phyloP scores from a whole-genome alignment of 2,888 invertebrate genomes.

The Cistogaster globosa region DNA sequence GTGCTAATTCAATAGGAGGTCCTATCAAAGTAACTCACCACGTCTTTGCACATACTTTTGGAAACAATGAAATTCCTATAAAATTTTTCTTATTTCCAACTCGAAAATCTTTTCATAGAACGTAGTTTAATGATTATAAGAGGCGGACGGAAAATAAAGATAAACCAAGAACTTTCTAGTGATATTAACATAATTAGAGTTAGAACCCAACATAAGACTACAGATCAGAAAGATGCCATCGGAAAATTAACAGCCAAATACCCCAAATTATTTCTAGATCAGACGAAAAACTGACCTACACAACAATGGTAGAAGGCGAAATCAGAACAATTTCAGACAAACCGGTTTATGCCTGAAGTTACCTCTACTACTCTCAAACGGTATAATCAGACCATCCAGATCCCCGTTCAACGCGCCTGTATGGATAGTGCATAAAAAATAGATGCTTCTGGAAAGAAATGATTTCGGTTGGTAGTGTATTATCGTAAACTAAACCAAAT shows the following conservation, averaged over 20 bases:
- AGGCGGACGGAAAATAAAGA: background rate
- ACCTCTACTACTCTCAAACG: too few relatives aligned
- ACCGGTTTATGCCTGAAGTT: background rate
- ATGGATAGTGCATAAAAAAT: too few relatives aligned
- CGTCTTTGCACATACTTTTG: background rate
- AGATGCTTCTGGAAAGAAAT: background rate
- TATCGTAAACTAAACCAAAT: slow-evolving; percentile 11
- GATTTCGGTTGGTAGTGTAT: slow-evolving; percentile 1
- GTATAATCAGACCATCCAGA: too few relatives aligned
- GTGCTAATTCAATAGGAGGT: slow-evolving; percentile 13
- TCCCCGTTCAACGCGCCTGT: too few relatives aligned
- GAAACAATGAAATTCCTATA: slow-evolving; percentile 9
- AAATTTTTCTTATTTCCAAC: background rate
- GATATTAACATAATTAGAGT: background rate
- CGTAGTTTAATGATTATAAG: background rate
- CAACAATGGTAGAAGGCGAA: slow-evolving; percentile 7
- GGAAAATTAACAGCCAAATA: slow-evolving; percentile 12
- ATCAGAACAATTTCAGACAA: slow-evolving; percentile 8
- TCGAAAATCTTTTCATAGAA: background rate
- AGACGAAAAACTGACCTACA: background rate
- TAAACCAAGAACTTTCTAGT: background rate
- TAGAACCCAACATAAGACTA: slow-evolving; percentile 11
- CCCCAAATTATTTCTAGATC: slow-evolving; percentile 1
- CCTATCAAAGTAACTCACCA: slow-evolving; percentile 7
- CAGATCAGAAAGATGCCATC: slow-evolving; percentile 1